Conservation (phyloP, 1,140 invertebrate species). For the Drosophila simulans region DNA sequence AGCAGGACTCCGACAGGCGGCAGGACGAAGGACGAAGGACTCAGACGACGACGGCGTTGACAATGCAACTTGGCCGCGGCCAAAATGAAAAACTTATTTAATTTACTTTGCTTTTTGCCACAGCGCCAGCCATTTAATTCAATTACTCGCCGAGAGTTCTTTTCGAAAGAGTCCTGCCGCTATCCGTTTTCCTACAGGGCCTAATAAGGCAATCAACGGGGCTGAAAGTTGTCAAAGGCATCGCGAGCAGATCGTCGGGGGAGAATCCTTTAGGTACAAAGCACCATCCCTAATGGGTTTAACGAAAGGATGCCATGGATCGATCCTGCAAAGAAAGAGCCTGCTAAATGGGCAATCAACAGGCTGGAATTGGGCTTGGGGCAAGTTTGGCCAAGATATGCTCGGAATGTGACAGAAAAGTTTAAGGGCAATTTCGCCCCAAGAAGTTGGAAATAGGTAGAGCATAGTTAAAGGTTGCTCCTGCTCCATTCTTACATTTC, state of each 20-base stretch:
- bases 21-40: slow-evolving; percentile 6
- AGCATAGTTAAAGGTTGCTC: slow-evolving; percentile 31
- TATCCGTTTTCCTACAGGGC: slow-evolving; percentile 14
- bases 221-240: slow-evolving; percentile 37
- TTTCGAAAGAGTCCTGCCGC: slow-evolving; percentile 22
- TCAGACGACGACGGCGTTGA: slow-evolving; percentile 69
- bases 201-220: slow-evolving; percentile 40
- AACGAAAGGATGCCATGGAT: slow-evolving; percentile 8
- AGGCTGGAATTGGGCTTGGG: slow-evolving; percentile 54
- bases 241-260: slow-evolving; percentile 17
- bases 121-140: slow-evolving; percentile 78
- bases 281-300: slow-evolving; percentile 16
- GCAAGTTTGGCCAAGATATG: slow-evolving; percentile 48
- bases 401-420: slow-evolving; percentile 68
- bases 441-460: slow-evolving; percentile 41
- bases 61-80: slow-evolving; percentile 76
- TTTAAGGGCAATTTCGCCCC: slow-evolving; percentile 57
- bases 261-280: slow-evolving; percentile 1
- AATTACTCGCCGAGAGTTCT: slow-evolving; percentile 76
- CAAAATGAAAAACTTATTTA: slow-evolving; percentile 84
- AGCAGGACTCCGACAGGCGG: slow-evolving; percentile 21
- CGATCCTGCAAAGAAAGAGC: slow-evolving; percentile 18
- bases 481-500: background rate
- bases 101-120: slow-evolving; percentile 83
- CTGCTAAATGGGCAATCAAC: slow-evolving; percentile 74